Percentiles rank a stretch among this genome's conserved stretches.
Conservation (phyloP, 2,888 invertebrate genomes). For the Ichneumoninae sp. region DNA sequence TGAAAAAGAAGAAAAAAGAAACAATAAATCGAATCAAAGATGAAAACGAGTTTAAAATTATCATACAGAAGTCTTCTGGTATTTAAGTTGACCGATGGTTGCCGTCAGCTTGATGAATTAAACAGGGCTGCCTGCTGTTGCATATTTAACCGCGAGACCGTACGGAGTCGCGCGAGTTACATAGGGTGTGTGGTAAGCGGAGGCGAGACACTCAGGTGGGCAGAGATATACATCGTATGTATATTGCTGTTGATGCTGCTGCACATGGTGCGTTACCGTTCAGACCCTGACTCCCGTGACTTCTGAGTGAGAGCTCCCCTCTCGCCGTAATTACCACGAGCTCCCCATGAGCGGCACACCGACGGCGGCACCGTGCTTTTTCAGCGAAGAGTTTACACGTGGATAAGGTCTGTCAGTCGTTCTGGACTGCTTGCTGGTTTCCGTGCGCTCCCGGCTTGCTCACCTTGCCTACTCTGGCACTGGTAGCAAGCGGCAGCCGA, state of each 20-base stretch:
- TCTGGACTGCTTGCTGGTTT: constrained; percentile 43
- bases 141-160: constrained; percentile 71
- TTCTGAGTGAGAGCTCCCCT: constrained; percentile 65
- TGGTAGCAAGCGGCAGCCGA: constrained; percentile 47
- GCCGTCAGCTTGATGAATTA: constrained; percentile 79
- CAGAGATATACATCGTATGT: constrained; percentile 62
- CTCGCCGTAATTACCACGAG: constrained; percentile 63
- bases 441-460: constrained; percentile 48
- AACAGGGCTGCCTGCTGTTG: constrained; percentile 72
- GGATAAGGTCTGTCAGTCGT: constrained; percentile 46
- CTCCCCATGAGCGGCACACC: constrained; percentile 45
- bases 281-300: constrained; percentile 61
- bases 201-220: constrained; percentile 66
- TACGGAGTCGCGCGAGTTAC: constrained; percentile 26
- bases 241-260: constrained; percentile 39
- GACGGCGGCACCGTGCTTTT: constrained; percentile 25
- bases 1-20: not conserved
- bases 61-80: constrained; percentile 73
- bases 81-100: constrained; percentile 77
- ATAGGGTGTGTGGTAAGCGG: constrained; percentile 39
- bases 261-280: constrained; percentile 63
- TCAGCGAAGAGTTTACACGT: constrained; percentile 9
- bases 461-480: constrained; percentile 48
- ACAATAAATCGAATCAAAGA: constrained; percentile 29
- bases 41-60: constrained; percentile 50